Evolutionary conservation across 2,113 vertebrate species (phyloP).

Genomic region (Ramphastos sulfuratus): DNA sequence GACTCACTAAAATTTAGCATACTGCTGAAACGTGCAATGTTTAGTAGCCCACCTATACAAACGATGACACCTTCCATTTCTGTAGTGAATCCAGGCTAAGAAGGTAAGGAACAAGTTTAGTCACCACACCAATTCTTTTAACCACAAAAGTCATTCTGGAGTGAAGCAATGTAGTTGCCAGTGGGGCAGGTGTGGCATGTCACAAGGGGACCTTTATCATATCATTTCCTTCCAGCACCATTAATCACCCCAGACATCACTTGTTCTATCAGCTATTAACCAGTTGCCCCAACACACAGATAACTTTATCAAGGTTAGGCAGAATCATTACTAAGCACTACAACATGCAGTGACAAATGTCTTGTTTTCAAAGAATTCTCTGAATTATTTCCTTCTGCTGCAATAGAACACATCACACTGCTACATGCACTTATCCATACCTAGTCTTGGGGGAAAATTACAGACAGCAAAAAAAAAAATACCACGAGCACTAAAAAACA

Average conservation of each 20-base stretch:
- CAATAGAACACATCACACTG: background rate
- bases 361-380: background rate
- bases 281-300: background rate
- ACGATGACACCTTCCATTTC: background rate
- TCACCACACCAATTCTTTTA: background rate
- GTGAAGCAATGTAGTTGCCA: background rate
- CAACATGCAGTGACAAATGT: background rate
- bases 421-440: background rate
- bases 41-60: background rate
- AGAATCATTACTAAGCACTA: conserved; percentile 27
- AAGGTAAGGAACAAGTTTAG: background rate
- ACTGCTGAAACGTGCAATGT: background rate
- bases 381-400: background rate
- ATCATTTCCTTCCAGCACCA: conserved; percentile 29
- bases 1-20: background rate
- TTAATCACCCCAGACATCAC: conserved; percentile 40
- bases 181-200: background rate
- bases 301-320: conserved; percentile 46
- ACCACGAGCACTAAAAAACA: background rate
- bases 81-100: background rate
- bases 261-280: conserved; percentile 53
- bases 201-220: background rate
- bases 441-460: background rate
- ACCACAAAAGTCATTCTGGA: background rate
- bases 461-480: background rate